These are phyloP conservation scores for Elaphurus davidianus DNA, from an alignment of 2,113 vertebrate species.

Conservation along the genomic window DNA sequence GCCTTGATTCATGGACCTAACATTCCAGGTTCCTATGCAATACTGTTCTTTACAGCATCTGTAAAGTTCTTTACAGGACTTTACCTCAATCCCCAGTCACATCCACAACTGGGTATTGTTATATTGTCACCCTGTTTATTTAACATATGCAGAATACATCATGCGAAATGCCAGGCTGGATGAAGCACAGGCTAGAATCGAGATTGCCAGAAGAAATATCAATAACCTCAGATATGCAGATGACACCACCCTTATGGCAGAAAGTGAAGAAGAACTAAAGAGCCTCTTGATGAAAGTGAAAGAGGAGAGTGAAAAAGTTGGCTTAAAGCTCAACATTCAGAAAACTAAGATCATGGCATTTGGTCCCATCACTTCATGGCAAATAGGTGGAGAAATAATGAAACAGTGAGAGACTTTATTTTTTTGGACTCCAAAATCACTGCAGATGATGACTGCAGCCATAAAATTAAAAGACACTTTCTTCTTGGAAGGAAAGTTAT, in stretches of 20 bases:
- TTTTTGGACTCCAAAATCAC: no score
- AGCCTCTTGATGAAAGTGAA: background rate
- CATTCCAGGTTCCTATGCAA: background rate
- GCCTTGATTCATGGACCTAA: background rate
- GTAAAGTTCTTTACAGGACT: background rate
- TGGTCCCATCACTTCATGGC: background rate
- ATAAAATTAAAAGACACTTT: no score
- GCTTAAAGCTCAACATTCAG: background rate
- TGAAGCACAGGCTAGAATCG: background rate
- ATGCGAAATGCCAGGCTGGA: background rate
- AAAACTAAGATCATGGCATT: background rate
- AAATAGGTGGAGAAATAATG: background rate
- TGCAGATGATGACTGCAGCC: no score
- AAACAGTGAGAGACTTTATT: no score
- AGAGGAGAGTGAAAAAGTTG: background rate
- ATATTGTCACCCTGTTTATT: background rate
- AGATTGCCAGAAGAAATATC: background rate
- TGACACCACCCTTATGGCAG: background rate
- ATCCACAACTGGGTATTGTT: background rate
- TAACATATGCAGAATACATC: background rate
- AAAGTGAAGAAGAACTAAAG: background rate
- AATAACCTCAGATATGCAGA: background rate
- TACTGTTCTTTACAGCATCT: background rate
- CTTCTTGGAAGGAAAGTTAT: background rate
- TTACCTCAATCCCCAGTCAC: background rate